Evolutionary conservation across 2,888 invertebrate species (phyloP).

Genomic region (Terebella lapidaria): DNA sequence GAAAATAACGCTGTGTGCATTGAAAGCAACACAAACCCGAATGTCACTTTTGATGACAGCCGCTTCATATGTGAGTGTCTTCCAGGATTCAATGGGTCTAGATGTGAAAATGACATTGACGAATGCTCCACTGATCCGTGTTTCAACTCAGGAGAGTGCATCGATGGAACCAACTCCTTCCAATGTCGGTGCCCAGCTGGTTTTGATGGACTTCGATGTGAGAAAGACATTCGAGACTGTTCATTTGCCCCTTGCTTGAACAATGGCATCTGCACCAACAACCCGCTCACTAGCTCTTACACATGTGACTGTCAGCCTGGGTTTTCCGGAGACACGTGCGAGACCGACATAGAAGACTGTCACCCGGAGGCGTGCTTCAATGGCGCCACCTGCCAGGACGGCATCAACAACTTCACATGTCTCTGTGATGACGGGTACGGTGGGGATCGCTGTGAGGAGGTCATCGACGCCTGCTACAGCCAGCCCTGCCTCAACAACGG

Average conservation of each 20-base stretch:
- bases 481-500: conserved; percentile 30
- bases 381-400: conserved; percentile 12
- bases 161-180: conserved; percentile 64
- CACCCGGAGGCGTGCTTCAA: conserved; percentile 10
- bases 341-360: conserved; percentile 20
- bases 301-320: conserved; percentile 5
- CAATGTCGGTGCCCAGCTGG: conserved; percentile 26
- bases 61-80: conserved; percentile 56
- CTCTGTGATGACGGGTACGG: conserved; percentile 12
- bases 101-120: conserved; percentile 59
- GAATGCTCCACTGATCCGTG: conserved; percentile 63
- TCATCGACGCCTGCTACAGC: conserved; percentile 14
- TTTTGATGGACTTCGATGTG: conserved; percentile 19
- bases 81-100: conserved; percentile 39
- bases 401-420: conserved; percentile 13
- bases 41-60: conserved; percentile 56
- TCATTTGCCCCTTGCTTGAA: conserved; percentile 14
- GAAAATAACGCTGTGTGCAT: conserved; percentile 18
- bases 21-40: conserved; percentile 50
- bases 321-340: conserved; percentile 54
- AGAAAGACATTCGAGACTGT: conserved; percentile 30
- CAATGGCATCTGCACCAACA: conserved; percentile 10
- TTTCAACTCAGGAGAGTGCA: conserved; percentile 44
- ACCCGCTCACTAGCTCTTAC: conserved; percentile 23
- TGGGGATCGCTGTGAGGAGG: conserved; percentile 10